Evolutionary conservation across 2,113 vertebrate genomes (phyloP), one percentile per base, ranked within the genome.

Genomic region (Cyphomyrus discorhynchus): DNA sequence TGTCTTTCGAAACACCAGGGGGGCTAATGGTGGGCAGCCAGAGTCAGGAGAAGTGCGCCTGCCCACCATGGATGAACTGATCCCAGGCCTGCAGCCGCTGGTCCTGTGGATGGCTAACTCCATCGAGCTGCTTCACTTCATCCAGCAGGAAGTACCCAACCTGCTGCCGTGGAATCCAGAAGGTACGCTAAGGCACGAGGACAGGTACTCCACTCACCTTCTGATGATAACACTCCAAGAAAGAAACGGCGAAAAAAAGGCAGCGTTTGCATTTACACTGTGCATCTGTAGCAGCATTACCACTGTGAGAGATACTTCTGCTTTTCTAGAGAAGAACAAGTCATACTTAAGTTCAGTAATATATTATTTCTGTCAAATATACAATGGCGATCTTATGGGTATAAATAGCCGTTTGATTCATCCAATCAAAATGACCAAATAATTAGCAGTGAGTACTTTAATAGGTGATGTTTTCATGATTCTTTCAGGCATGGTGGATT

Each of bases 51-150:
- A 92, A 11, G 84, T 62, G 9, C 49, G 50, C 35, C 58, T 62
- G 45, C 92, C 91, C 86, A 74, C 66, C 5, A 89, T 93, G 11
- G 53, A 89, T 1, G 93, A 93, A 53, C 62, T 94, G 19, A 92
- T 94, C 17, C 90, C 91, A 21, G 95, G 93, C 8, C 93, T 97
- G 89, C 92, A 93, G 89, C 95, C 96, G 31, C 93, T 97, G 82
- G 93, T 96, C 87, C 93, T 94, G 45, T 96, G 96, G 96, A 96
- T 97, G 96, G 94, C 96, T 86, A 97, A 96, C 93, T 94, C 95
- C 84, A 92, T 96, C 74, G 96, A 97, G 91, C 92, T 97, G 90
- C 94, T 96, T 88, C 94, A 97, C 88, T 96, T 96, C 86, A 91
- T 96, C 88, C 96, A 96, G 91, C 93, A 94, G 77, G 94, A 96